Conservation (phyloP, 1,140 invertebrate species). For the Drosophila mauritiana region DNA sequence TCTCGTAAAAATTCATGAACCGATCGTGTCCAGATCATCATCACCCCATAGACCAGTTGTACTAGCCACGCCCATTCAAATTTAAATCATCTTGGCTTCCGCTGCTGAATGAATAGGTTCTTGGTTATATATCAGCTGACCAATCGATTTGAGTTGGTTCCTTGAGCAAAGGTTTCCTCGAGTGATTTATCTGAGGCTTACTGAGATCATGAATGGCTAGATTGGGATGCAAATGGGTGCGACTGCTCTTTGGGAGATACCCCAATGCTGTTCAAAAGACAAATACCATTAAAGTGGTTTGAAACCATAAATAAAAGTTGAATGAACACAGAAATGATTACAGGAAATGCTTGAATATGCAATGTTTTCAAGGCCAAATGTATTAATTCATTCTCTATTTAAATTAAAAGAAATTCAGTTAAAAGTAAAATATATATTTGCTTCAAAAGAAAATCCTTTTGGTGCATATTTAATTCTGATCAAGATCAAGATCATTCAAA, state of each 20-base stretch:
- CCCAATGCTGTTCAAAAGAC: background rate
- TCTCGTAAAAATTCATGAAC: conserved; percentile 57
- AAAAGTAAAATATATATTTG: no score
- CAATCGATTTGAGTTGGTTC: conserved; percentile 16
- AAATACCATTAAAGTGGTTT: conserved; percentile 3
- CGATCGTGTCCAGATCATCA: conserved; percentile 53
- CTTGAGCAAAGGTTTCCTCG: conserved; percentile 24
- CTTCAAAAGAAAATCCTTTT: no score
- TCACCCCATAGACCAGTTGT: conserved; percentile 54
- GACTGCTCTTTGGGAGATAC: conserved; percentile 4
- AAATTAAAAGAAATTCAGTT: background rate
- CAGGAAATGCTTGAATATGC: conserved; percentile 25
- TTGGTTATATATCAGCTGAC: background rate
- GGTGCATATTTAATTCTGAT: no score
- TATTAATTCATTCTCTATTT: background rate
- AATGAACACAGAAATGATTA: conserved; percentile 10
- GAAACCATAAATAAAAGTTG: background rate
- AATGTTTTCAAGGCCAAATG: conserved; percentile 19
- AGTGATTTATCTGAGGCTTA: conserved; percentile 8
- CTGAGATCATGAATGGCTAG: conserved; percentile 10
- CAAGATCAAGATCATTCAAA: no score
- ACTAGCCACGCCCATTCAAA: conserved; percentile 46
- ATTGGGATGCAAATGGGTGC: background rate
- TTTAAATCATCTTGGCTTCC: conserved; percentile 33
- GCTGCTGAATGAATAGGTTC: conserved; percentile 17